phyloP scores from a whole-genome alignment of 2,797 vertebrate genomes.

The Melanotaenia trifasciata region DNA sequence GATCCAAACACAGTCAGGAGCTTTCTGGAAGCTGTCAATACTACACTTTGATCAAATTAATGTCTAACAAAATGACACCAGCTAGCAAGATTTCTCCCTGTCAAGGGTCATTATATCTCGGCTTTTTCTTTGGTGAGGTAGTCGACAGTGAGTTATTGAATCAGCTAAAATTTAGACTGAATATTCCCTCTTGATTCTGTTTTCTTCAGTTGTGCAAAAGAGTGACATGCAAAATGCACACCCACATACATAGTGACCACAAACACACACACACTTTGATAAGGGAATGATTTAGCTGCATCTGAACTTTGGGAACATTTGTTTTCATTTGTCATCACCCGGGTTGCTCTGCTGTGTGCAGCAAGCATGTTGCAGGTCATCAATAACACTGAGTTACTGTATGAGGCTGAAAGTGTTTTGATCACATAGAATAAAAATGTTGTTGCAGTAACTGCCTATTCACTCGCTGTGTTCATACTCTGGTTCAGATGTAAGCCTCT shows the following conservation, averaged over 20 bases:
- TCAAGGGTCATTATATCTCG: neutral
- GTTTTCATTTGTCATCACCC: slow-evolving; percentile 39
- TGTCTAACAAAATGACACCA: neutral
- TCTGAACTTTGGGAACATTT: slow-evolving; percentile 32
- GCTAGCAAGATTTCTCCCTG: neutral
- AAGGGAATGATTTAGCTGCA: neutral
- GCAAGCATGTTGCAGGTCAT: slow-evolving; percentile 1
- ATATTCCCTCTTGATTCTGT: slow-evolving; percentile 8
- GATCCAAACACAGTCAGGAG: neutral
- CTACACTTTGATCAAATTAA: slow-evolving; percentile 25
- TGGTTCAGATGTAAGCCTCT: neutral
- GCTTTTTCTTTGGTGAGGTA: slow-evolving; percentile 11
- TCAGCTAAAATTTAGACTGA: slow-evolving; percentile 20
- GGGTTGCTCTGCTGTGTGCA: slow-evolving; percentile 1
- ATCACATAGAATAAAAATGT: slow-evolving; percentile 19
- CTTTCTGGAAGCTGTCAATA: slow-evolving; percentile 29
- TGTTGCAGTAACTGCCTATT: neutral
- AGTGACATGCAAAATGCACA: neutral
- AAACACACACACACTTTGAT: slow-evolving; percentile 4
- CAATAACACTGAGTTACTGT: slow-evolving; percentile 26
- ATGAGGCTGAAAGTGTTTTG: neutral
- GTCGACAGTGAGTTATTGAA: slow-evolving; percentile 23
- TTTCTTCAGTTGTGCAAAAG: neutral
- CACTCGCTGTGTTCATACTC: slow-evolving; percentile 6
- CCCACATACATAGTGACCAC: neutral